Base-by-base conservation (phyloP, 2,113 vertebrate species). In the Pholis gunnellus region DNA sequence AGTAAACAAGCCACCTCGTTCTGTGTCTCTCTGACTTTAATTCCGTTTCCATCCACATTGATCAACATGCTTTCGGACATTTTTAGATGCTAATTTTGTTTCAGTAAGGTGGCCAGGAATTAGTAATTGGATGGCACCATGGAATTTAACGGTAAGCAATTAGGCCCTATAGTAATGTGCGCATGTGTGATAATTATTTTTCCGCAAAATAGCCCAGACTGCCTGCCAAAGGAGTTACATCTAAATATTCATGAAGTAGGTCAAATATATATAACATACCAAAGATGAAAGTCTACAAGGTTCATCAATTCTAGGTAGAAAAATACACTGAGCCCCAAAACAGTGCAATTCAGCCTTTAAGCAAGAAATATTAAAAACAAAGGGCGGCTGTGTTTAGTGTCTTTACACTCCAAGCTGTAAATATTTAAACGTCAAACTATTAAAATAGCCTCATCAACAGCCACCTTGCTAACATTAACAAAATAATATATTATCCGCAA, bases 11-110 rank as follows among this genome's bases (percentile, higher is more conserved):
- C 66, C 17, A 9, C 29, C 36, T 57, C 29, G 27, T 10, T 74
- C 14, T 29, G 18, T 38, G 14, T 78, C 17, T 18, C n/a, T 59
- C 27, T n/a, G 10, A 36, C 64, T 40, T 78, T 40, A 72, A 52
- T 72, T 69, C 54, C 18, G 17, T 46, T 68, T 77, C 48, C 75
- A 71, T 71, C 70, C 40, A 18, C 72, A 31, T 29, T 54, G 63
- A 82, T 82, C 61, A 56, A 64, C 63, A 81, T 56, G 48, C 70
- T 68, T 20, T 63, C 14, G 38, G 75, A 56, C 71, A 64, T 79
- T 68, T 79, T 82, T 60, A 29, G 25, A 76, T 80, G 40, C 27
- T 64, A 46, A 79, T 79, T 78, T 57, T 15, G 61, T 42, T 34
- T 82, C 71, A 63, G 79, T 72, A 31, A 7, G n/a, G 61, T 15